Conservation (phyloP, 2,888 invertebrate species). For the Caenorhabditis afra region DNA sequence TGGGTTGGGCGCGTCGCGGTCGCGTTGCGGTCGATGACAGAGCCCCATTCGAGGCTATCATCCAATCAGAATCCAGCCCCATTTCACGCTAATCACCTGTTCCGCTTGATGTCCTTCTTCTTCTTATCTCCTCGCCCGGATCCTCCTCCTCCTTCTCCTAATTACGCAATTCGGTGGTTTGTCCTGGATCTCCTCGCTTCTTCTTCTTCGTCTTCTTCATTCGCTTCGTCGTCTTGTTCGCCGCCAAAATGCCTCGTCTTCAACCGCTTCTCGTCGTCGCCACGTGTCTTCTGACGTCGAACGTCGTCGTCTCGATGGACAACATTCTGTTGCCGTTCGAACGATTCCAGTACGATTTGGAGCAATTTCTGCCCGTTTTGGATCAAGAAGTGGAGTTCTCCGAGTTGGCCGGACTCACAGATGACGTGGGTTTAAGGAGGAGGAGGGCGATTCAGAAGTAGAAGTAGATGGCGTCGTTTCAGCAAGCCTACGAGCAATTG, state of each 20-base stretch:
- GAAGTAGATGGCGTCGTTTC: slow-evolving; percentile 10
- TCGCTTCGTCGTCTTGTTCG: not conserved
- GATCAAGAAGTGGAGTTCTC: slow-evolving; percentile 50
- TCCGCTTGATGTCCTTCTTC: not conserved
- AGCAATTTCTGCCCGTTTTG: slow-evolving; percentile 36
- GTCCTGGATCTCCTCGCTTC: slow-evolving; percentile 2
- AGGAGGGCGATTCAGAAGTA: no score
- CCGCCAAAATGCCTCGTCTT: slow-evolving; percentile 1
- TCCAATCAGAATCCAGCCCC: no score
- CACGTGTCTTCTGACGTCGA: not conserved
- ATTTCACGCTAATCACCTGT: not conserved
- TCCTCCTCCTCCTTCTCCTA: slow-evolving; percentile 4
- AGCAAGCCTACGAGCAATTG: slow-evolving; percentile 48
- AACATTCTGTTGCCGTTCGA: slow-evolving; percentile 36
- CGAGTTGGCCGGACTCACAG: slow-evolving; percentile 31
- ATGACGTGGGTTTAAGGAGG: slow-evolving; percentile 23
- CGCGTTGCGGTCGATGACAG: no score
- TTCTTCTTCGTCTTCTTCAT: not conserved
- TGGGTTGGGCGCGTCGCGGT: no score
- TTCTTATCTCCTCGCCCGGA: slow-evolving; percentile 1
- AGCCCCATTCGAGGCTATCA: no score
- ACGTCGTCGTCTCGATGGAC: slow-evolving; percentile 6
- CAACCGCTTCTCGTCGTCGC: slow-evolving; percentile 2
- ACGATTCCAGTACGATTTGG: slow-evolving; percentile 38
- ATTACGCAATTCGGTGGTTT: slow-evolving; percentile 2